Percentiles rank a stretch among this genome's conserved stretches.
phyloP scores from a whole-genome alignment of 2,888 invertebrate genomes.

The Drosophila merina region DNA sequence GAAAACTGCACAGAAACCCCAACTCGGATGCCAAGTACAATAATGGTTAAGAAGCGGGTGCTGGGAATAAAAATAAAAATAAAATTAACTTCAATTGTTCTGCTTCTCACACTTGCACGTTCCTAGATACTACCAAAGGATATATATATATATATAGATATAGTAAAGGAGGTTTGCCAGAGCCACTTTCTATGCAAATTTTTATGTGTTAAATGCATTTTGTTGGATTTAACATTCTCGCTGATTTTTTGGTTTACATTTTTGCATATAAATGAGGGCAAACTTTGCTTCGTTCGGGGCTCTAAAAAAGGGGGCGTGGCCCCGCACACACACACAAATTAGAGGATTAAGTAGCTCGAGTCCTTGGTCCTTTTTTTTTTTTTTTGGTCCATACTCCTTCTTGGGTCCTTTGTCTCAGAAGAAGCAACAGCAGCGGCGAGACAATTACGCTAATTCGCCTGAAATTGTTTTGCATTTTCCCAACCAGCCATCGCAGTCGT shows the following conservation, averaged over 20 bases:
- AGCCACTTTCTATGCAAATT: constrained; percentile 82
- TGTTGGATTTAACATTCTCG: constrained; percentile 81
- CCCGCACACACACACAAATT: constrained; percentile 60
- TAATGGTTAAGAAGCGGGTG: constrained; percentile 31
- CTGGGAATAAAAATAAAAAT: constrained; percentile 46
- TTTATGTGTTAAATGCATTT: constrained; percentile 83
- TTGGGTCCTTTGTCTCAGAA: neutral
- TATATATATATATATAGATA: neutral
- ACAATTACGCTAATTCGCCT: constrained; percentile 80
- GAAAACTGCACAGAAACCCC: constrained; percentile 23
- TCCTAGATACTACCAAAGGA: constrained; percentile 1
- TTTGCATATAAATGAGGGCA: constrained; percentile 78
- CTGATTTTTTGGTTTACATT: constrained; percentile 80
- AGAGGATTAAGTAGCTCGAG: constrained; percentile 78
- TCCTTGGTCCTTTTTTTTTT: constrained; percentile 34
- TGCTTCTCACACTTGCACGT: constrained; percentile 7
- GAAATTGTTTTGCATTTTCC: constrained; percentile 79
- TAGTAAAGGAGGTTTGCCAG: constrained; percentile 53
- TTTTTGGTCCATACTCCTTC: constrained; percentile 7
- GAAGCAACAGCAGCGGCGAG: constrained; percentile 56
- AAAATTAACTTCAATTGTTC: constrained; percentile 45
- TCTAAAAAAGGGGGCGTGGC: constrained; percentile 23
- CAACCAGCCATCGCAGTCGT: constrained; percentile 9
- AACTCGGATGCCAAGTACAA: constrained; percentile 5
- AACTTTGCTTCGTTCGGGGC: constrained; percentile 32